Evolutionary conservation across 2,113 vertebrate species (phyloP), one percentile per base, ranked within the genome.

Genomic region (Pituophis catenifer): DNA sequence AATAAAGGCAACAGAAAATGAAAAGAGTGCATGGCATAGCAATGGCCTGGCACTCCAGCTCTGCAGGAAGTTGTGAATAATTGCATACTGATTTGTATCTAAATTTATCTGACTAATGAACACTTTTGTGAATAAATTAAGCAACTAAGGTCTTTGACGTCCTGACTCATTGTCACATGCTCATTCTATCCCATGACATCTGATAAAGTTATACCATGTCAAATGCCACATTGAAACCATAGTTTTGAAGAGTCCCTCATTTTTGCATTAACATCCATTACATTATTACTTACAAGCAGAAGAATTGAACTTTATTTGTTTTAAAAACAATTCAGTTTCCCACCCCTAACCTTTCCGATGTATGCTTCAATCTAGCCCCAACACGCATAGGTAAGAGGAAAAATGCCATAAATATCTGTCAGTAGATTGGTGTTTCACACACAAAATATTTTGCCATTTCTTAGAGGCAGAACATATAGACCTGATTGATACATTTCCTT

Each of bases 41-140:
- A 93, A 85, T 89, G 70, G 87, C 57, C 19, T 93, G 70, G 55
- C 85, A 93, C 75, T 62, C 9, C 1, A 89, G 65, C 87, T 86
- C 87, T 5, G 3, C 90, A 91, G 90, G 90, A 89, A 91, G 70
- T 93, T 85, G 55, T 86, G n/a, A 58, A 81, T 93, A 93, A 93
- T 91, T 93, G 93, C 55, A 91, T 62, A 65, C 90, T 44, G 87
- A 89, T 48, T 93, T 91, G 53, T 11, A 86, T 89, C 87, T 93
- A 91, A 91, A 91, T 91, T 93, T 93, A 85, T 93, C 89, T 91
- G 65, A 38, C 87, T 93, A 91, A 93, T 89, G 29, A 86, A 89
- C 48, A 15, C 90, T 91, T 55, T 89, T 38, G 90, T 91, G 81
- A 55, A 62, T 93, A 85, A 91, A n/a, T 17, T 81, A 91, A 26